Percentiles rank a stretch among this genome's conserved stretches.
These are phyloP conservation scores for Gryllus bimaculatus DNA, from an alignment of 1,140 invertebrate species.

Conservation along the genomic window DNA sequence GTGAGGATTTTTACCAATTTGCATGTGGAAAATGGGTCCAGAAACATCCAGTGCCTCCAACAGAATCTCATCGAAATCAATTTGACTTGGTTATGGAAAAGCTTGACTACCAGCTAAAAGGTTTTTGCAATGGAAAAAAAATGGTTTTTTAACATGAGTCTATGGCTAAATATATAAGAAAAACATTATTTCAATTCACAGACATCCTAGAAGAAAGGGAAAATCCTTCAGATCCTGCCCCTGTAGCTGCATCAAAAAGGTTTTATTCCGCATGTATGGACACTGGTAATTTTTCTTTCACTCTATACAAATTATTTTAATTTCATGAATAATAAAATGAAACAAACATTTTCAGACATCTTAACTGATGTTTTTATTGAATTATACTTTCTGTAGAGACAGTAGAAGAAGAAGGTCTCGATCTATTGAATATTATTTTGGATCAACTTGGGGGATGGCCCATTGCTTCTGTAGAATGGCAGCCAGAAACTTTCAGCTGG, in stretches of 20 bases:
- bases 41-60: conserved; percentile 33
- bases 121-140: conserved; percentile 23
- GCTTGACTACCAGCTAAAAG: conserved; percentile 32
- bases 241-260: conserved; percentile 29
- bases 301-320: not conserved
- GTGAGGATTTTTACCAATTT: conserved; percentile 34
- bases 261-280: conserved; percentile 31
- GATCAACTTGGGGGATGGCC: conserved; percentile 36
- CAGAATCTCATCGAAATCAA: conserved; percentile 33
- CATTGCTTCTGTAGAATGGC: conserved; percentile 29
- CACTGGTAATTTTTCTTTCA: conserved; percentile 25
- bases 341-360: conserved; percentile 9
- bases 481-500: conserved; percentile 28
- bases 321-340: not conserved
- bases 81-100: conserved; percentile 34
- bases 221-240: conserved; percentile 26
- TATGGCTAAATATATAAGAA: not conserved
- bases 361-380: not conserved
- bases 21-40: conserved; percentile 45
- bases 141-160: not conserved
- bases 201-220: conserved; percentile 30
- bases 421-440: conserved; percentile 31
- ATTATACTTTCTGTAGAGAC: conserved; percentile 26
- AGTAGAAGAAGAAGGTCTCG: conserved; percentile 29
- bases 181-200: conserved; percentile 16